Percentiles rank a stretch among this genome's conserved stretches.
These are phyloP conservation scores for Pygoscelis antarcticus DNA, from an alignment of 2,113 vertebrate species.

Conservation along the genomic window DNA sequence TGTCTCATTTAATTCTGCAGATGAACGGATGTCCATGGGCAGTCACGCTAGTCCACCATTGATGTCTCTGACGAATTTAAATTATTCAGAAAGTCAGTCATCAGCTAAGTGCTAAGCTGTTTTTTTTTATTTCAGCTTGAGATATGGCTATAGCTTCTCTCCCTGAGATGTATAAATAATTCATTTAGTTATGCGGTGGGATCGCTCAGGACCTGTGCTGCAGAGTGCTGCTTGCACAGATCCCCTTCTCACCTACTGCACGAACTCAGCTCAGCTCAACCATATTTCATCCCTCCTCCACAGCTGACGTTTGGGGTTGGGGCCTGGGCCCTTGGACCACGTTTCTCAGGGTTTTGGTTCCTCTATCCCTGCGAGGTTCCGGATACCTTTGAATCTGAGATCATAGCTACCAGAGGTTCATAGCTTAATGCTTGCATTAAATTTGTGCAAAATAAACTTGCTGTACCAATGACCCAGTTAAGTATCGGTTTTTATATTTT, in stretches of 20 bases:
- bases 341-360: neutral
- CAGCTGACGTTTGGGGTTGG: accelerated
- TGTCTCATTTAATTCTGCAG: neutral
- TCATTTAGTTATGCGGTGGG: neutral
- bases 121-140: neutral
- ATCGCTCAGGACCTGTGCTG: neutral
- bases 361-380: neutral
- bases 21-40: neutral
- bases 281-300: neutral
- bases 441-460: neutral
- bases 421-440: neutral
- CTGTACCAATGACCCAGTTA: neutral
- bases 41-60: neutral
- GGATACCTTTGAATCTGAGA: neutral
- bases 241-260: neutral
- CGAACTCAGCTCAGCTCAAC: neutral
- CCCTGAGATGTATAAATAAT: neutral
- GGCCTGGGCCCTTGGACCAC: neutral
- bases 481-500: neutral
- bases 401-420: neutral
- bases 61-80: neutral
- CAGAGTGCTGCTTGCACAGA: neutral
- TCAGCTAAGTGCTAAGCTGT: neutral
- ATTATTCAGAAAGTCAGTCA: constrained; percentile 11
- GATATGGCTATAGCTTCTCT: neutral